Evolutionary conservation across 2,888 invertebrate species (phyloP), one percentile per base, ranked within the genome.

Genomic region (Glaucopsyche alexis): DNA sequence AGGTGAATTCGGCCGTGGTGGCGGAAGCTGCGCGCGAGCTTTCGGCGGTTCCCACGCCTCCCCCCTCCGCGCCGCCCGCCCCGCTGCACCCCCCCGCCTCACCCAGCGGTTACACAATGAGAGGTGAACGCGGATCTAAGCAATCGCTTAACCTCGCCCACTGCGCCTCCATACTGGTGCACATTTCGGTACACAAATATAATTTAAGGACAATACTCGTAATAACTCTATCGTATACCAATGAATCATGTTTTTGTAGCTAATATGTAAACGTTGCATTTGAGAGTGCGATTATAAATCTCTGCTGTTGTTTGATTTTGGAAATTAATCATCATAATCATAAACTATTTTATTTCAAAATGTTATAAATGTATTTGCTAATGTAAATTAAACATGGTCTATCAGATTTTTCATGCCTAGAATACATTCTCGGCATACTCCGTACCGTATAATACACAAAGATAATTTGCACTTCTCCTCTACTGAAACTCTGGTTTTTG

Each of bases 131-230:
- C 91, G 92, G 92, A 92, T 93, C 92, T 92, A 91, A 91, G 91
- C 92, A 92, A 91, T 91, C 91, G 91, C 90, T 93, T 91, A 92
- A 92, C 92, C 92, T 92, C 92, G 91, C 92, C 92, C 91, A 91
- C 88, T 87, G 88, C 86, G 86, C 87, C 85, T 80, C 85, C 77
- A 80, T 78, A 79, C 81, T 78, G 79, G 80, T 82, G 79, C 79
- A 78, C 79, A 80, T 79, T 79, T 83, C 77, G 52, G 45, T 50
- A 66, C 65, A 73, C 75, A 72, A 73, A 72, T 74, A 71, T 71
- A 74, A 74, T 72, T 69, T 69, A 69, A 69, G 69, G 69, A 69
- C 67, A 47, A 67, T 45, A 66, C 19, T 14, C 19, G 11, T 19
- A 70, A 45, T 66, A 71, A 71, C 38, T 52, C 42, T 19, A 55